Conservation (phyloP, 2,888 invertebrate genomes). For the Dasypogon diadema region DNA sequence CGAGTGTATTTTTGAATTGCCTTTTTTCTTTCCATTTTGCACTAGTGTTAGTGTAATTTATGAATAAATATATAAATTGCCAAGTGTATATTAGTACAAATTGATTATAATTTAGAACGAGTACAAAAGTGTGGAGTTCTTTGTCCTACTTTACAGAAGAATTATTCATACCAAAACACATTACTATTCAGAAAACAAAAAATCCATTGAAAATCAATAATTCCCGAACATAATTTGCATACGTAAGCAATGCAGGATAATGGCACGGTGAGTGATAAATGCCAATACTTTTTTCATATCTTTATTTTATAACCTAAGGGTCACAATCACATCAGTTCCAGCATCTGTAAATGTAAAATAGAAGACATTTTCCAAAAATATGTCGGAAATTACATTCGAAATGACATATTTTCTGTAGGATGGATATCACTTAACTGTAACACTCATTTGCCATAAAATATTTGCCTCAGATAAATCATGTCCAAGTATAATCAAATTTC, state of each 20-base stretch:
- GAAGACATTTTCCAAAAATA: background rate
- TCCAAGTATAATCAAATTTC: constrained; percentile 51
- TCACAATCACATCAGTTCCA: background rate
- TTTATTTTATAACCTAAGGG: constrained; percentile 1
- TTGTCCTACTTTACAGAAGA: constrained; percentile 20
- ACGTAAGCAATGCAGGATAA: background rate
- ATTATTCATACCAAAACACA: constrained; percentile 21
- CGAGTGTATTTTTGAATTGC: too few species aligned
- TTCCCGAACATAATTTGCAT: constrained; percentile 22
- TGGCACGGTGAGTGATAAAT: constrained; percentile 5
- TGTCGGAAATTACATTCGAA: constrained; percentile 3
- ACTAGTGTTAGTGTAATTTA: too few species aligned
- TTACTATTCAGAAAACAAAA: constrained; percentile 37
- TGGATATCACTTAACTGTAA: constrained; percentile 35
- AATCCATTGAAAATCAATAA: constrained; percentile 43
- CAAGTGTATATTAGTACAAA: too few species aligned
- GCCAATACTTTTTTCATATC: background rate
- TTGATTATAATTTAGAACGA: too few species aligned
- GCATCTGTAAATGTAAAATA: background rate
- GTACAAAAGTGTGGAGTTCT: too few species aligned
- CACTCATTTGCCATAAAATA: constrained; percentile 49
- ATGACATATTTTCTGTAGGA: constrained; percentile 5
- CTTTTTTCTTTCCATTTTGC: too few species aligned
- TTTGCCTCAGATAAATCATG: constrained; percentile 49
- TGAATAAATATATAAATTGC: too few species aligned